phyloP scores from a whole-genome alignment of 2,797 vertebrate genomes.

The Sebastes variabilis region DNA sequence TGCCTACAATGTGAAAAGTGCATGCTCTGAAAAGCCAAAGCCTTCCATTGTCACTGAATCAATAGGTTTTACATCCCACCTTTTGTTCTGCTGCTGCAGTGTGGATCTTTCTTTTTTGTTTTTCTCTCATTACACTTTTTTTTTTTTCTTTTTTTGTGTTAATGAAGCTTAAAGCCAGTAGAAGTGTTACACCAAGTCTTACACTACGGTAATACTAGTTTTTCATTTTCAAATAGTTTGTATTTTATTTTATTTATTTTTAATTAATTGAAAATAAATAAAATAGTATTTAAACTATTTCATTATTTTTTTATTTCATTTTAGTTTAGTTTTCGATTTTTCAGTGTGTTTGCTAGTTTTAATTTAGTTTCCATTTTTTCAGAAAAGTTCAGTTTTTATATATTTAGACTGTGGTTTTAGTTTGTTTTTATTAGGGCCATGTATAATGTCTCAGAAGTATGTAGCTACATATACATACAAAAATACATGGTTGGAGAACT shows the following conservation, averaged over 20 bases:
- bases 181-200: not conserved
- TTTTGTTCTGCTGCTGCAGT: constrained; percentile 1
- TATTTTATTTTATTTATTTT: no score
- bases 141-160: not conserved
- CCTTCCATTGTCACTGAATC: constrained; percentile 52
- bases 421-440: no score
- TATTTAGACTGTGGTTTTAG: no score
- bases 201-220: not conserved
- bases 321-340: no score
- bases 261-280: no score
- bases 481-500: no score
- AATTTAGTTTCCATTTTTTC: not conserved
- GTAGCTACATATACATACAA: no score
- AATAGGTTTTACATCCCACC: constrained; percentile 41
- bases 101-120: not conserved
- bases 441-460: no score
- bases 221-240: not conserved
- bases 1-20: constrained; percentile 55
- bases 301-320: no score
- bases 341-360: not conserved
- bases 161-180: not conserved
- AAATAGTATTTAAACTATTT: no score
- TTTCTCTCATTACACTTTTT: not conserved
- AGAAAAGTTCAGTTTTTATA: no score
- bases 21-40: constrained; percentile 45